phyloP scores from a whole-genome alignment of 2,888 invertebrate species.

The Lasioglossum malachurum region DNA sequence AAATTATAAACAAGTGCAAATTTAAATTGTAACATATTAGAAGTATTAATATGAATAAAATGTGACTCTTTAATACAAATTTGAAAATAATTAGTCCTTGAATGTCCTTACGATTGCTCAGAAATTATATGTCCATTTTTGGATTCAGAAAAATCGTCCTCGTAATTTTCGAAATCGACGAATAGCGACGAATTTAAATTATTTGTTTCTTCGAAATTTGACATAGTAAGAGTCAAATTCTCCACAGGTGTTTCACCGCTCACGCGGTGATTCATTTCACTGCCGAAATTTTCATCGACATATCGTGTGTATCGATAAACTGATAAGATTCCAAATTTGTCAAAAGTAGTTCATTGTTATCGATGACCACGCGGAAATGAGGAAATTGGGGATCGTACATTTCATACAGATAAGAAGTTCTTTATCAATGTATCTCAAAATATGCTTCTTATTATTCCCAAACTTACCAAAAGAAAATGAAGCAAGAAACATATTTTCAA shows the following conservation, averaged over 20 bases:
- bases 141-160: constrained; percentile 36
- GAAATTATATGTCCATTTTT: constrained; percentile 48
- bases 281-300: constrained; percentile 43
- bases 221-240: constrained; percentile 28
- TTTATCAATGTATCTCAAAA: background rate
- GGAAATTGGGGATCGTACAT: background rate
- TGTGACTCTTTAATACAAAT: background rate
- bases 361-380: background rate
- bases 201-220: constrained; percentile 6
- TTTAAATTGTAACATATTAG: background rate
- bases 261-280: constrained; percentile 18
- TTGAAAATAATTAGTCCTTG: background rate
- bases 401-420: background rate
- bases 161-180: constrained; percentile 40
- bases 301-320: constrained; percentile 37
- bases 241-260: background rate
- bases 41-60: background rate
- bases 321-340: constrained; percentile 56
- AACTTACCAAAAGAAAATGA: background rate
- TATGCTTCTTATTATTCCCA: background rate
- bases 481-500: background rate
- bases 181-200: constrained; percentile 32
- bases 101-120: constrained; percentile 46
- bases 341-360: constrained; percentile 27
- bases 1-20: background rate